phyloP scores from a whole-genome alignment of 2,797 vertebrate genomes.

The Tympanoctomys barrerae region DNA sequence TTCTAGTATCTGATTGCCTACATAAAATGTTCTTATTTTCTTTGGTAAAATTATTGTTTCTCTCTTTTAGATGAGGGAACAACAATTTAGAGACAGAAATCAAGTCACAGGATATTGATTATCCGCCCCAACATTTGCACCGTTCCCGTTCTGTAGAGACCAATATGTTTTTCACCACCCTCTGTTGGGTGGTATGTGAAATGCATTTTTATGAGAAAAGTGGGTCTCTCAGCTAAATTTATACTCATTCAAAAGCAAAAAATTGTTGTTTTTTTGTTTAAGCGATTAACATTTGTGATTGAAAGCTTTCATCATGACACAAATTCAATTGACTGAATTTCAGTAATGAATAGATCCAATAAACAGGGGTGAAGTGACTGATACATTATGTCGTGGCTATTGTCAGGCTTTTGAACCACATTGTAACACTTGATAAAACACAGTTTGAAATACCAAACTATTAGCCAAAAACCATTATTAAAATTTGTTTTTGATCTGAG shows the following conservation, averaged over 20 bases:
- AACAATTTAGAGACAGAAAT: neutral
- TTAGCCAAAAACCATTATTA: neutral
- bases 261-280: neutral
- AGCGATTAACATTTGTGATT: neutral
- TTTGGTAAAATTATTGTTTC: neutral
- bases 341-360: neutral
- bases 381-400: neutral
- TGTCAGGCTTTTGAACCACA: neutral
- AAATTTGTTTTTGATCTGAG: neutral
- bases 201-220: constrained; percentile 48
- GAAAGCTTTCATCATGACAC: constrained; percentile 44
- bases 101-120: neutral
- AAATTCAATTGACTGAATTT: constrained; percentile 29
- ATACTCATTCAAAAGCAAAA: neutral
- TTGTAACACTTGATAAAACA: neutral
- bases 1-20: neutral
- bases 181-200: neutral
- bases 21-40: neutral
- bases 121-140: neutral
- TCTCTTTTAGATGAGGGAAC: neutral
- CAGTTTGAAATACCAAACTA: neutral
- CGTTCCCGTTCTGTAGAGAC: neutral
- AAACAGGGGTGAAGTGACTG: neutral
- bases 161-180: neutral
- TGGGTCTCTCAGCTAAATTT: constrained; percentile 2